Evolutionary conservation across 2,888 invertebrate genomes (phyloP), one percentile per base, ranked within the genome.

Genomic region (Chromoteleia sp.): DNA sequence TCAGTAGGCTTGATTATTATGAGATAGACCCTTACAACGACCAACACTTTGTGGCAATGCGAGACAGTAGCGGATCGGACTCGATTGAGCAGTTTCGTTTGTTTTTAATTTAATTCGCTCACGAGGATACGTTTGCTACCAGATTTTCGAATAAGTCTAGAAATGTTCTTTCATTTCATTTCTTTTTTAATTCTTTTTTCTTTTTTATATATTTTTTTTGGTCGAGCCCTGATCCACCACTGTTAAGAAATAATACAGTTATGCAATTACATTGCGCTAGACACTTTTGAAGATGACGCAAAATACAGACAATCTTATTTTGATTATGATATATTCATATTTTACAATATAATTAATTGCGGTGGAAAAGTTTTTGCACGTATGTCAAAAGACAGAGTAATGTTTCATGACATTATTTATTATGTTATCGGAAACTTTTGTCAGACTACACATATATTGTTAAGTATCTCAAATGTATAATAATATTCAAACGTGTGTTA

Each of bases 1-100:
- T 52, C 52, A 54, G 21, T 43, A 73, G 50, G 58, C 59, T n/a
- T 25, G 61, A 61, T 68, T 43, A 54, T 76, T 29, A 29, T 36
- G 33, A 54, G 45, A 67, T 61, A 58, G 36, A 68, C 21, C 56
- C 45, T 68, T 52, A 45, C 15, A 41, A 76, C 33, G 67, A 67
- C 59, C 59, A 77, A 71, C 71, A 78, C 71, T 78, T 78, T 78
- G 78, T 78, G 78, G 71, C 78, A 78, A 78, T 78, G 78, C 58
- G 58, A 48, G 43, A 78, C 78, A 78, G 71, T 17, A 19, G 63
- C 21, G 71, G 78, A 78, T 52, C 58, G 58, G 43, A 78, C 58
- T 58, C 78, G 71, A 77, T 78, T 78, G 78, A 78, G 78, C 78
- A 71, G 61, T 15, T 71, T 29, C 25, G 17, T 17, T 54, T 54